Evolutionary conservation across 2,888 invertebrate species (phyloP), one percentile per base, ranked within the genome.

Genomic region (Poecilus cupreus): DNA sequence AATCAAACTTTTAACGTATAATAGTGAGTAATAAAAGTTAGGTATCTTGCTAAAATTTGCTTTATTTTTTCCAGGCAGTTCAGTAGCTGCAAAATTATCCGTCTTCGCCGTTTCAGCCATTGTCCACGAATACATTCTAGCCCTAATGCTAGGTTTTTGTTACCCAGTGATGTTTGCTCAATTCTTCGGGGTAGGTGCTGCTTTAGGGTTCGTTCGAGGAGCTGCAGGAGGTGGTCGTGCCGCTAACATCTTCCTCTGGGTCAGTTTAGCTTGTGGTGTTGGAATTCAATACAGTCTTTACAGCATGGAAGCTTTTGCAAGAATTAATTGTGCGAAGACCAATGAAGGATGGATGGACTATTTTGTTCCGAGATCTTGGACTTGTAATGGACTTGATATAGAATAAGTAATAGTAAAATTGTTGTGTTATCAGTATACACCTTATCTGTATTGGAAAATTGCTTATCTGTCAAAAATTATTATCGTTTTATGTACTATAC

Each of bases 41-140:
- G n/a, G n/a, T n/a, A n/a, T n/a, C n/a, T n/a, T n/a, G n/a, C n/a
- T n/a, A n/a, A n/a, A n/a, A n/a, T n/a, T n/a, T n/a, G n/a, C n/a
- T n/a, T n/a, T n/a, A n/a, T n/a, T n/a, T 74, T 11, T 54, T 13
- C 0, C 54, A 16, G 13, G 43, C 8, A 91, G 90, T 78, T 91
- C 90, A 72, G 49, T 88, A 0, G 83, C 92, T 0, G 91, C 95
- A 0, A 93, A 93, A 84, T 86, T 92, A 0, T 86, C 90, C 4
- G 96, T 96, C 0, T 96, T 97, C 85, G 85, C 95, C 85, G 89
- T 97, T 10, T 98, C 98, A 0, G 95, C 97, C 0, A 85, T 96
- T 0, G 94, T 97, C 82, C 98, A 98, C 88, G 98, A 98, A 88
- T 94, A 97, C 88, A 92, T 97, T 75, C 87, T 98, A 26, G 92